Evolutionary conservation across 2,113 vertebrate species (phyloP).

Genomic region (Macroglossus sobrinus): DNA sequence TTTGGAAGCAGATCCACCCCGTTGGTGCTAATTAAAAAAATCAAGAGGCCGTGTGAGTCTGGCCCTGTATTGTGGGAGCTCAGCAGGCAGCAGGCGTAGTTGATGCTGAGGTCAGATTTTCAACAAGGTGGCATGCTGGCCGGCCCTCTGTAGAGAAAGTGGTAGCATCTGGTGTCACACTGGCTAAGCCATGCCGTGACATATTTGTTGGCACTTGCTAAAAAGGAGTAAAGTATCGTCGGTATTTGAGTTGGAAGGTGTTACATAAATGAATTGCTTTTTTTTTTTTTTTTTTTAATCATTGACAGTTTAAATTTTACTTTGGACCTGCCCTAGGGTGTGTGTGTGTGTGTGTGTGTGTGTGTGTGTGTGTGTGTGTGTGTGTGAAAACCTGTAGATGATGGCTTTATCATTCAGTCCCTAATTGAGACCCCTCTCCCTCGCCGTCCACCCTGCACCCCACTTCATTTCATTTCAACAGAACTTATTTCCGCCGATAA

Average conservation of each 20-base stretch:
- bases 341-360: too few species aligned
- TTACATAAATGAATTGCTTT: neutral
- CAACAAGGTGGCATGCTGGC: neutral
- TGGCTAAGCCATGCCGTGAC: constrained; percentile 21
- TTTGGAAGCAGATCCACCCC: neutral
- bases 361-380: too few species aligned
- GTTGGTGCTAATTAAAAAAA: neutral
- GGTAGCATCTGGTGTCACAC: neutral
- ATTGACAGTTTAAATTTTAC: neutral
- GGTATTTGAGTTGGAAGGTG: constrained; percentile 37
- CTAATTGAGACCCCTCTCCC: neutral
- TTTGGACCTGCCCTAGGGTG: neutral
- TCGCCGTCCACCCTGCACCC: neutral
- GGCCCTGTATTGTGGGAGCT: neutral
- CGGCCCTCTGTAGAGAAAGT: neutral
- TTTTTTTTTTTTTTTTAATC: neutral
- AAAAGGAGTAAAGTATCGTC: constrained; percentile 46
- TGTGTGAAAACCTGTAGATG: neutral
- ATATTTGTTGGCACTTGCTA: constrained; percentile 4
- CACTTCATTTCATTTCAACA: neutral
- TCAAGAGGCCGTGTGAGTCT: neutral
- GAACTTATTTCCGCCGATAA: rapidly evolving
- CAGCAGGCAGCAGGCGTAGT: neutral
- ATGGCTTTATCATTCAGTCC: neutral
- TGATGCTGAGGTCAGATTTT: neutral